phyloP scores from a whole-genome alignment of 2,113 vertebrate genomes.

The Spea bombifrons region DNA sequence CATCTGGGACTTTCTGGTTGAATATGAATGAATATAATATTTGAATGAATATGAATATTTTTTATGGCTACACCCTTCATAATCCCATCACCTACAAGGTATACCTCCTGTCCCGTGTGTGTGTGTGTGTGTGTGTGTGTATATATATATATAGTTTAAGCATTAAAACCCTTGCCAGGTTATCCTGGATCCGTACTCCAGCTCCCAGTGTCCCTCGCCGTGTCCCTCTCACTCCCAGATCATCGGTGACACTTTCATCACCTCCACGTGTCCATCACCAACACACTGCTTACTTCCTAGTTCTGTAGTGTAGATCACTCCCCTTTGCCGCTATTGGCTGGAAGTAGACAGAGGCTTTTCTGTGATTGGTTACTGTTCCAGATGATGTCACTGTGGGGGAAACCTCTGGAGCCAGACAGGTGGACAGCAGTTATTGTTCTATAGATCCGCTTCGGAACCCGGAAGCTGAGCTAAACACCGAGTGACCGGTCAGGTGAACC shows the following conservation, averaged over 20 bases:
- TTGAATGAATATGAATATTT: too few species aligned
- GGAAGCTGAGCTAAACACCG: background rate
- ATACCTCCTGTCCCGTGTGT: too few species aligned
- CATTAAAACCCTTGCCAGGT: too few species aligned
- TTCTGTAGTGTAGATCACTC: background rate
- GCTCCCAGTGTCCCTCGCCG: background rate
- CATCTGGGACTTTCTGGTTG: too few species aligned
- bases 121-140: too few species aligned
- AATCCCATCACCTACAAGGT: too few species aligned
- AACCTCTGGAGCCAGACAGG: conserved; percentile 31
- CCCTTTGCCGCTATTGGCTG: conserved; percentile 9
- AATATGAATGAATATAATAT: too few species aligned
- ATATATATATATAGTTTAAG: too few species aligned
- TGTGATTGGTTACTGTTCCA: conserved; percentile 4
- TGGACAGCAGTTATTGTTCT: conserved; percentile 23
- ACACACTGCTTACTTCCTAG: conserved; percentile 13
- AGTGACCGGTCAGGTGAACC: background rate
- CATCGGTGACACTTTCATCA: background rate
- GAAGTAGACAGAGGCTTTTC: background rate
- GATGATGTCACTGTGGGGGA: background rate
- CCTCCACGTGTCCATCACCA: conserved; percentile 45
- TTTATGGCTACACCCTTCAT: too few species aligned
- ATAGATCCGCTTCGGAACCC: conserved; percentile 26
- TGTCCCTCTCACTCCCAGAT: background rate
- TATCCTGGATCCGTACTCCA: background rate